Evolutionary conservation across 1,140 invertebrate species (phyloP).

Genomic region (Oppia nitens): DNA sequence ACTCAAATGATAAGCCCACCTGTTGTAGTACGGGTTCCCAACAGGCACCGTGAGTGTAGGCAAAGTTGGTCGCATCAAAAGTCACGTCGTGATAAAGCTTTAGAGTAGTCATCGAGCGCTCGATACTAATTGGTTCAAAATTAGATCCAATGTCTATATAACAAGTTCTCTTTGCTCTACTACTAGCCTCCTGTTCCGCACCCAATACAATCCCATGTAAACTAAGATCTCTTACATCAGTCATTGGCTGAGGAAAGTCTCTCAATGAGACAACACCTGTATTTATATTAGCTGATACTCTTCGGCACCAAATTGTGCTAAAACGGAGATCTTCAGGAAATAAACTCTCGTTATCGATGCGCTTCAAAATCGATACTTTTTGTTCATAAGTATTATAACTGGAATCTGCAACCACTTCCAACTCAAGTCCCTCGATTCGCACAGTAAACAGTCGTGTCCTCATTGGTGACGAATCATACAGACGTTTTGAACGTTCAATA

Average conservation of each 20-base stretch:
- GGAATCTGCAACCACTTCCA: constrained; percentile 69
- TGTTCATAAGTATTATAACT: constrained; percentile 65
- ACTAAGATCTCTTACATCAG: constrained; percentile 60
- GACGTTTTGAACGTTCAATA: constrained; percentile 65
- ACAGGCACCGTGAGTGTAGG: constrained; percentile 58
- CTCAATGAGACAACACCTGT: constrained; percentile 72
- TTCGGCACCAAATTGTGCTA: constrained; percentile 77
- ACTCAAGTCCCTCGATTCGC: constrained; percentile 55
- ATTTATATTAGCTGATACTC: constrained; percentile 55
- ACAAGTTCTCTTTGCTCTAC: constrained; percentile 41
- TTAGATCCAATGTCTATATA: constrained; percentile 34
- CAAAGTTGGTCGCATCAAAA: constrained; percentile 26
- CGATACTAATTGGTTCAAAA: constrained; percentile 32
- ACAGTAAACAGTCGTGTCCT: constrained; percentile 61
- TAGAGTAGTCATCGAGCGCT: constrained; percentile 68
- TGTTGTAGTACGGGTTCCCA: constrained; percentile 97
- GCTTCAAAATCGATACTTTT: constrained; percentile 48
- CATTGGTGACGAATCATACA: constrained; percentile 47
- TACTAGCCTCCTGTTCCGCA: constrained; percentile 65
- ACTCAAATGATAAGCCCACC: constrained; percentile 32
- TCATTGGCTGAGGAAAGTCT: constrained; percentile 87
- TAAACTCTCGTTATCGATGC: constrained; percentile 65
- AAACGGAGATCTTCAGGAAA: constrained; percentile 84
- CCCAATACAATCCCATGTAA: constrained; percentile 77
- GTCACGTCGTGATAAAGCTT: constrained; percentile 98